A percentile compares a stretch with the other conserved stretches of the same genome.
These are phyloP conservation scores for Eupithecia abbreviata DNA, from an alignment of 2,888 invertebrate species.

Conservation along the genomic window DNA sequence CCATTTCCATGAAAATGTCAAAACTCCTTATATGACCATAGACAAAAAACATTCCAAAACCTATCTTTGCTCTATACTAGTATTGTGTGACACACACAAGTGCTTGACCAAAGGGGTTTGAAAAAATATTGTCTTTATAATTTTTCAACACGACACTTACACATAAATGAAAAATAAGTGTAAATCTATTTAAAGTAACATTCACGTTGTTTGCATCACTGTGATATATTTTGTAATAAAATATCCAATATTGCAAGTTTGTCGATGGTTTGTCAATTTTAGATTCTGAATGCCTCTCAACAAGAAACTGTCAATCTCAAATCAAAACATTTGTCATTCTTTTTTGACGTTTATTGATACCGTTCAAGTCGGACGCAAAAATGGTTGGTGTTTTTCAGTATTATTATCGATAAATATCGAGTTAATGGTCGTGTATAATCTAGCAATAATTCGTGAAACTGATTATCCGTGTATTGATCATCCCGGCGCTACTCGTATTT, in stretches of 20 bases:
- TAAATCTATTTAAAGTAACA: too few relatives aligned
- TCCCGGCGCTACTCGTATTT: constrained; percentile 56
- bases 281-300: background rate
- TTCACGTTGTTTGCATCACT: too few relatives aligned
- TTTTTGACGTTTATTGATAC: constrained; percentile 70
- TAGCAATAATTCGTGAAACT: constrained; percentile 38
- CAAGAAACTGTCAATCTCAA: constrained; percentile 13
- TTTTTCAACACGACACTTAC: too few relatives aligned
- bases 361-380: constrained; percentile 68
- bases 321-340: constrained; percentile 45
- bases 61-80: background rate
- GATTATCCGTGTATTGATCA: constrained; percentile 37
- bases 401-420: constrained; percentile 63
- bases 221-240: too few relatives aligned
- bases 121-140: too few relatives aligned
- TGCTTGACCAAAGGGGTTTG: too few relatives aligned
- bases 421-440: constrained; percentile 38
- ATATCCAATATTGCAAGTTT: too few relatives aligned
- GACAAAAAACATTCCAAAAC: background rate
- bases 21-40: background rate
- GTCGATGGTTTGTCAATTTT: background rate
- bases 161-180: too few relatives aligned
- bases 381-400: constrained; percentile 73
- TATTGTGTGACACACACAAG: too few relatives aligned
- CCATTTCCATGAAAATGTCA: background rate